Base-by-base conservation (phyloP, 92 coral and sea anemone genomes). In the Porites rus region DNA sequence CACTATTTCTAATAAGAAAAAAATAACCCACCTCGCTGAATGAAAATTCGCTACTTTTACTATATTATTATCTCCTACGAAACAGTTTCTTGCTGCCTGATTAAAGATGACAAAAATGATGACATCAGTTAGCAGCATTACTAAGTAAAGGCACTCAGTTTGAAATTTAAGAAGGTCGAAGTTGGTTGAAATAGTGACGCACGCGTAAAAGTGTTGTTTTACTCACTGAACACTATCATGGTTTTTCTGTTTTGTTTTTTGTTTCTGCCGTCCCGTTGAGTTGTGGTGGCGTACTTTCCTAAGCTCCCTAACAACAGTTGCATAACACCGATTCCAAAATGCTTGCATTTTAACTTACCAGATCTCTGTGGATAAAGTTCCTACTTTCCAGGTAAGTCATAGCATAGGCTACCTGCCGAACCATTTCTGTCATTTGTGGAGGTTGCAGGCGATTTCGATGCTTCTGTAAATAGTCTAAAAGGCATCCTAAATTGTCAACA, bases 81-180 rank as follows among this genome's bases (percentile, higher is more conserved):
- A 94, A 83, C 99, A 97, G 85, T 97, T 95, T 88, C 99, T 93
- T 51, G 99, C 99, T 9, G 99, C 99, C 99, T 97, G 71, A 25
- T 83, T 90, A 75, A 77, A 60, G 60, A 20, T 20, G 61, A 14
- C 17, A 66, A 54, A 51, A 19, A 67, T 2, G 12, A 7, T 54
- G 14, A 9, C 14, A 7, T 54, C 14, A 9, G 60, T 13, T 54
- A 9, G 10, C 60, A 54, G 60, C 12, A 54, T 54, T 3, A 31
- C 38, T 31, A 31, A 31, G 3, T 31, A 31, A 31, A 3, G 3
- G 38, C 38, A 31, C 38, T 31, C 38, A 31, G 3, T 31, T 31
- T 31, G 38, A 31, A 54, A 2, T 5, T 54, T 54, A 54, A 54
- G 60, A 54, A 13, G 60, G 10, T 54, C 60, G 60, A 3, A 10